These are phyloP conservation scores for Cephus rjabovi DNA, from an alignment of 2,888 invertebrate species.

Conservation along the genomic window DNA sequence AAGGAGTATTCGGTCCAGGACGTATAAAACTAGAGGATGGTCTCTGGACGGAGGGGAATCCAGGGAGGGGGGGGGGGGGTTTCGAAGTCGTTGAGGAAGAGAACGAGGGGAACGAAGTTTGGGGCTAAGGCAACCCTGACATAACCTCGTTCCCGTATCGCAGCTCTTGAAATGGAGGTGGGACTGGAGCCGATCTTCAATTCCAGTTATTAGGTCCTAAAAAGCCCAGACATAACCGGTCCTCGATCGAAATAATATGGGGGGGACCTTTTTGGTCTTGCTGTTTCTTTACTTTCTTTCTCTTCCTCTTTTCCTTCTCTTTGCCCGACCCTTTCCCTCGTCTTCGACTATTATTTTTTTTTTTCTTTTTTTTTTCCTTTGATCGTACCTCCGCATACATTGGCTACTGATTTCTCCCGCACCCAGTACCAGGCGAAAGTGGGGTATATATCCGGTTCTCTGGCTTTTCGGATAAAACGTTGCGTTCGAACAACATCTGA, in stretches of 20 bases:
- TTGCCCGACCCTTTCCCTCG: background rate
- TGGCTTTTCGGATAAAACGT: background rate
- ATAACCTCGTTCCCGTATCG: slow-evolving; percentile 3
- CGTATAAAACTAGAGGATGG: background rate
- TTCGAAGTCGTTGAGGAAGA: background rate
- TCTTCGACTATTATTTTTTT: background rate
- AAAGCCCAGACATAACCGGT: slow-evolving; percentile 40
- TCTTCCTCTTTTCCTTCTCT: background rate
- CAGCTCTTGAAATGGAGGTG: background rate
- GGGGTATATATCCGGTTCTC: background rate
- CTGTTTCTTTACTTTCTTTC: background rate
- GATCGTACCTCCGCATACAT: background rate
- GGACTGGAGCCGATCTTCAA: slow-evolving; percentile 35
- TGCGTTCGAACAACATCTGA: background rate
- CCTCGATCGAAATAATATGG: slow-evolving; percentile 32
- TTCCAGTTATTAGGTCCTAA: slow-evolving; percentile 51
- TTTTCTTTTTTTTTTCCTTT: background rate
- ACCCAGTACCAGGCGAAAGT: background rate
- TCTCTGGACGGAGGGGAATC: background rate
- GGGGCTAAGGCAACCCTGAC: background rate
- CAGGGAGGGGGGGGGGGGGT: background rate
- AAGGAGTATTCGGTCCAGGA: background rate
- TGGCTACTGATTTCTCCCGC: background rate
- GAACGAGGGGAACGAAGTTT: background rate
- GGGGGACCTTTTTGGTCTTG: slow-evolving; percentile 6